These are phyloP conservation scores for Thinocorus orbignyianus DNA, from an alignment of 2,113 vertebrate genomes.

Conservation along the genomic window DNA sequence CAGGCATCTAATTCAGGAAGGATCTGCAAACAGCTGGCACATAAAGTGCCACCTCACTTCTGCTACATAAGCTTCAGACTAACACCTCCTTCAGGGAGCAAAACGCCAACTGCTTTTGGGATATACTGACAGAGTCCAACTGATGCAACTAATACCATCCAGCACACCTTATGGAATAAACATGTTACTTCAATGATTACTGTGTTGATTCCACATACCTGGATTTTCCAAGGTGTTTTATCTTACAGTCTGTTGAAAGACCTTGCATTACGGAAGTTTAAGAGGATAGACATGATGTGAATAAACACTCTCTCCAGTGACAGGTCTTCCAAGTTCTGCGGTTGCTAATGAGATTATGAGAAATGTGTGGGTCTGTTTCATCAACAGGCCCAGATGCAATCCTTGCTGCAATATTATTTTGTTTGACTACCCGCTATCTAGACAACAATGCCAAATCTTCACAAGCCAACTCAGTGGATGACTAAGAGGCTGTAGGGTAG, in stretches of 20 bases:
- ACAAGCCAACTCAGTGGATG: not conserved
- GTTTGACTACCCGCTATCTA: not conserved
- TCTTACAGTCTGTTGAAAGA: not conserved
- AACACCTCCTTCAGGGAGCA: not conserved
- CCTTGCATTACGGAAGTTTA: not conserved
- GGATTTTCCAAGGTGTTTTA: not conserved
- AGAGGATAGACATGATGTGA: not conserved
- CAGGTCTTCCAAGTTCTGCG: not conserved
- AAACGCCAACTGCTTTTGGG: not conserved
- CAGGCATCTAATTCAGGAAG: not conserved
- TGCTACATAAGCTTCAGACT: not conserved
- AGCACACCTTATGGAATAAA: not conserved
- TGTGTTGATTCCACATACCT: not conserved
- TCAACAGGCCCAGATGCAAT: not conserved
- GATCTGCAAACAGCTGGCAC: not conserved
- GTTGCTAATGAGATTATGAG: slow-evolving; percentile 32
- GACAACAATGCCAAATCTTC: not conserved
- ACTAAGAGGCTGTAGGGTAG: not conserved
- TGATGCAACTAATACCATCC: not conserved
- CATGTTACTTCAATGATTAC: not conserved
- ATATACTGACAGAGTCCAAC: not conserved
- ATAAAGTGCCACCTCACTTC: not conserved
- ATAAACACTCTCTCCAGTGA: not conserved
- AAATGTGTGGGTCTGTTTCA: slow-evolving; percentile 17
- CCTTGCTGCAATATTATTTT: not conserved